Evolutionary conservation across 2,888 invertebrate species (phyloP).

Genomic region (Zaprionus bogoriensis): DNA sequence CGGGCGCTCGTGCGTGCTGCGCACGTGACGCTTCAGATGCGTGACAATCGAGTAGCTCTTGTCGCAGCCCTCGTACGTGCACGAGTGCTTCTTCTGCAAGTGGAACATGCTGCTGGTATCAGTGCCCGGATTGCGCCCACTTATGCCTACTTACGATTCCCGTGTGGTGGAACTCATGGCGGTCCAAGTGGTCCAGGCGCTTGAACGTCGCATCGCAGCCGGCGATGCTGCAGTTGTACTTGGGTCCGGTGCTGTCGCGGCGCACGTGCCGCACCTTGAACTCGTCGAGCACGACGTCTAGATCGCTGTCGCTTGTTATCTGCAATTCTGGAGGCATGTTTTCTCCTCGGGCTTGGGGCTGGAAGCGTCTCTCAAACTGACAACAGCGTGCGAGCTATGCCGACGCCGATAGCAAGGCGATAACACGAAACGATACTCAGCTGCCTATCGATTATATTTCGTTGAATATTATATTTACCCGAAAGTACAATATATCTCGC

Average conservation of each 20-base stretch:
- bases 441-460: too few species aligned
- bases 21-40: slow-evolving; percentile 86
- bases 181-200: slow-evolving; percentile 84
- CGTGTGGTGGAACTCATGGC: slow-evolving; percentile 85
- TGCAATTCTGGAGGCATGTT: slow-evolving; percentile 65
- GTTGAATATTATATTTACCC: too few species aligned
- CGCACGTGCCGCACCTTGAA: slow-evolving; percentile 32
- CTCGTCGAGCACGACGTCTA: slow-evolving; percentile 71
- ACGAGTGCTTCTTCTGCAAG: slow-evolving; percentile 85
- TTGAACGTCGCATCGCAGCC: slow-evolving; percentile 84
- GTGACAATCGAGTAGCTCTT: slow-evolving; percentile 86
- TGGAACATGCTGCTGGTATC: slow-evolving; percentile 28
- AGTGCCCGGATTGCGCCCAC: neutral
- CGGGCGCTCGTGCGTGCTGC: slow-evolving; percentile 83
- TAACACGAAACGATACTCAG: too few species aligned
- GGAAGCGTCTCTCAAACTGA: neutral
- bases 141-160: slow-evolving; percentile 84
- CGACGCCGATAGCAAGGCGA: neutral
- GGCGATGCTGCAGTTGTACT: slow-evolving; percentile 83
- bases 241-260: slow-evolving; percentile 65
- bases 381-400: slow-evolving; percentile 17
- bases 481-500: too few species aligned
- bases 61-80: slow-evolving; percentile 84
- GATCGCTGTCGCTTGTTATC: slow-evolving; percentile 79
- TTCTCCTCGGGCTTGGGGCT: neutral